These are phyloP conservation scores for Oryzias curvinotus DNA, from an alignment of 2,113 vertebrate genomes.

Conservation along the genomic window DNA sequence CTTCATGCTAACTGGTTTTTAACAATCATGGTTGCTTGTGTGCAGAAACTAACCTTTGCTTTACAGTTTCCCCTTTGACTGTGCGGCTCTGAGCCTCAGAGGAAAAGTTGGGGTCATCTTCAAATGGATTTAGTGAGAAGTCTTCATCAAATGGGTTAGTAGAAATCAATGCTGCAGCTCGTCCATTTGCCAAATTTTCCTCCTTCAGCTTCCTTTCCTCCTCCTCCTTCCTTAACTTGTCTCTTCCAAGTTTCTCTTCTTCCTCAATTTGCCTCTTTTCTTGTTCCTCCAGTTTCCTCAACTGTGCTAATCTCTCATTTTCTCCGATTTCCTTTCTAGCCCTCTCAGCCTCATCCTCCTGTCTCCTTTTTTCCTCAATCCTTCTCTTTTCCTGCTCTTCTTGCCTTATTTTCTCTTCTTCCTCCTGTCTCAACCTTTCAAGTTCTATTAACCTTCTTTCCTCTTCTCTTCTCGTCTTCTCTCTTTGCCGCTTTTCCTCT, in stretches of 20 bases:
- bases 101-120: slow-evolving; percentile 48
- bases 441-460: slow-evolving; percentile 9
- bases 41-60: slow-evolving; percentile 82
- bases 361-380: not conserved
- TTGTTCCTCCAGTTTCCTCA: slow-evolving; percentile 19
- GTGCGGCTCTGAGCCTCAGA: slow-evolving; percentile 25
- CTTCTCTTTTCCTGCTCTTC: slow-evolving; percentile 5
- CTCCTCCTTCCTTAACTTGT: not conserved
- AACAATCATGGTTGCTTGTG: not conserved
- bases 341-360: slow-evolving; percentile 5
- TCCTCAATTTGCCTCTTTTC: slow-evolving; percentile 7
- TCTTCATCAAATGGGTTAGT: slow-evolving; percentile 55
- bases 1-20: no score
- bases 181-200: slow-evolving; percentile 2
- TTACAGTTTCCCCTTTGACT: slow-evolving; percentile 74
- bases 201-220: slow-evolving; percentile 14
- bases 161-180: not conserved
- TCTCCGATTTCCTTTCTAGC: slow-evolving; percentile 4
- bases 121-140: slow-evolving; percentile 58
- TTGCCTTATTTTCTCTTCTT: slow-evolving; percentile 1
- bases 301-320: slow-evolving; percentile 4
- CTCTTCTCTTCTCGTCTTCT: not conserved
- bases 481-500: slow-evolving; percentile 5
- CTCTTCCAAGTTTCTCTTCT: slow-evolving; percentile 7
- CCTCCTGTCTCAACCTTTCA: not conserved